These are phyloP conservation scores for Tapera naevia DNA, from an alignment of 2,797 vertebrate species.

Conservation along the genomic window DNA sequence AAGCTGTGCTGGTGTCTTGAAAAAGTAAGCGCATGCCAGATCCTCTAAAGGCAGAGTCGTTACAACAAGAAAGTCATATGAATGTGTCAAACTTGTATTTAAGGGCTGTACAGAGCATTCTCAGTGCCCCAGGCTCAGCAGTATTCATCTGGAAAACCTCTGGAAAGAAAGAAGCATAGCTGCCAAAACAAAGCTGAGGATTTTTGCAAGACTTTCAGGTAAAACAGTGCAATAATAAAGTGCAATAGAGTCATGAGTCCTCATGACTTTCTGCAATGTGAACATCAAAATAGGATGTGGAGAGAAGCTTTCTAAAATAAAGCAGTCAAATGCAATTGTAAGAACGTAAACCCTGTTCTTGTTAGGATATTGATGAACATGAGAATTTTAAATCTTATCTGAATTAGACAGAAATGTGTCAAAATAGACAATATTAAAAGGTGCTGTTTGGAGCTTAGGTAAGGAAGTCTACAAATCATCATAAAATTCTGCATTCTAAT, in stretches of 20 bases:
- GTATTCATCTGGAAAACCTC: neutral
- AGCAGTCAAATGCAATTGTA: neutral
- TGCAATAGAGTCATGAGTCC: fast-evolving
- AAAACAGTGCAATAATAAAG: fast-evolving
- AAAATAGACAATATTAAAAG: neutral
- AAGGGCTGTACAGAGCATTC: fast-evolving
- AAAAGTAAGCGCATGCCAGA: fast-evolving
- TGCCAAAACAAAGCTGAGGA: fast-evolving
- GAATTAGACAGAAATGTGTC: neutral
- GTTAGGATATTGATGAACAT: fast-evolving
- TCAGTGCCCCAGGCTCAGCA: neutral
- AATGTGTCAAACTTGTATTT: too few relatives aligned
- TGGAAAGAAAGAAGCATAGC: neutral
- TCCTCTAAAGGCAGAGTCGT: neutral
- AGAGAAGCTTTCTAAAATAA: neutral
- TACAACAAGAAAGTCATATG: fast-evolving
- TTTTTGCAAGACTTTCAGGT: neutral
- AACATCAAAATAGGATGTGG: neutral
- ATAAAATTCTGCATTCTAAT: neutral
- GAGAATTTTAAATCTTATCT: neutral
- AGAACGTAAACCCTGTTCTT: neutral
- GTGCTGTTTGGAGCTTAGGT: neutral
- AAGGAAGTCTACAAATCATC: fast-evolving
- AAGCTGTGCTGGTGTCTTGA: too few relatives aligned
- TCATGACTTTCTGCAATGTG: neutral